A percentile compares a stretch with the other conserved stretches of the same genome.
Evolutionary conservation across 2,888 invertebrate species (phyloP).

Genomic region (Smittia sp.): DNA sequence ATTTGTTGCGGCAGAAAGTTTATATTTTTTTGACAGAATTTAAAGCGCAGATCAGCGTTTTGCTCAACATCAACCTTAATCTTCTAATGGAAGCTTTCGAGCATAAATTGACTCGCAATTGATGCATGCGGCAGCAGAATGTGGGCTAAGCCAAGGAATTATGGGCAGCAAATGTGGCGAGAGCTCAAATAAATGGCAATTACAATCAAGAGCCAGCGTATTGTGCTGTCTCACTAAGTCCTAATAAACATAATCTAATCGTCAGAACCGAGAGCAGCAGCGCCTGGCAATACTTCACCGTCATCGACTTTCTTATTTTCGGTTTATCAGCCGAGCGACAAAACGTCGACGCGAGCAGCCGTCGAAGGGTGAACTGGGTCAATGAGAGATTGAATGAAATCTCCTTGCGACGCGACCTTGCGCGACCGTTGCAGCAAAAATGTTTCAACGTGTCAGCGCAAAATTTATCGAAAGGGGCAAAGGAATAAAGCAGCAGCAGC

Average conservation of each 20-base stretch:
- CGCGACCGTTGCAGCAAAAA: not conserved
- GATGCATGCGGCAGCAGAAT: not conserved
- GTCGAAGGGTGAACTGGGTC: not conserved
- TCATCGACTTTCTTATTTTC: not conserved
- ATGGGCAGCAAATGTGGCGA: constrained; percentile 2
- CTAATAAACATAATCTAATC: constrained; percentile 25
- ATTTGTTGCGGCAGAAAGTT: not conserved
- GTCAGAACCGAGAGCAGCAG: not conserved
- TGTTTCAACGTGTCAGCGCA: not conserved
- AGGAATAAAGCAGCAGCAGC: constrained; percentile 1
- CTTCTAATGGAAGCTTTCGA: not conserved
- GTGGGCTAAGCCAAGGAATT: not conserved
- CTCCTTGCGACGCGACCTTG: not conserved
- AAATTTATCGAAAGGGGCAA: not conserved
- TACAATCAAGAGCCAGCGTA: constrained; percentile 26
- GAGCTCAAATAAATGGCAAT: constrained; percentile 18
- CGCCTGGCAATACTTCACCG: not conserved
- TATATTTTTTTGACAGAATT: not conserved
- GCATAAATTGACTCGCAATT: constrained; percentile 6
- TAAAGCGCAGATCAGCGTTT: not conserved
- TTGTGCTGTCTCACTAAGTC: constrained; percentile 34
- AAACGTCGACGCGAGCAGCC: not conserved
- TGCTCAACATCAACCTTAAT: constrained; percentile 7
- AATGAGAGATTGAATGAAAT: constrained; percentile 12
- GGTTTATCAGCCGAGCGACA: not conserved